phyloP scores from a whole-genome alignment of 2,888 invertebrate species.

The Ernsta delagoae region DNA sequence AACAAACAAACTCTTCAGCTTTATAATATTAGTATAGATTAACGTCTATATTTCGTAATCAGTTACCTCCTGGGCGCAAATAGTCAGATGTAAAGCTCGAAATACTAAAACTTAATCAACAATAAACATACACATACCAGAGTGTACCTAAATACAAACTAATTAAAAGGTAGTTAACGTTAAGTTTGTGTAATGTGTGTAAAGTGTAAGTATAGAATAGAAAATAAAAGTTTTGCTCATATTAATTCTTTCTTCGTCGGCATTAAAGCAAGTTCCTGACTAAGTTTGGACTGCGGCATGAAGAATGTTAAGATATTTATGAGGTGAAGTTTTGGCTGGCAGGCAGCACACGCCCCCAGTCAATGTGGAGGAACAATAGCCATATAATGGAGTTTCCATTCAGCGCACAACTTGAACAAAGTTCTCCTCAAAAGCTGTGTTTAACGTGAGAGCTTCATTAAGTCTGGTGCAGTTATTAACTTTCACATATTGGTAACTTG shows the following conservation, averaged over 20 bases:
- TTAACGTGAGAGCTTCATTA: slow-evolving; percentile 33
- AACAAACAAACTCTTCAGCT: too few species aligned
- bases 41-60: too few species aligned
- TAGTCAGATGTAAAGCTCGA: too few species aligned
- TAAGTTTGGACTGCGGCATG: slow-evolving; percentile 56
- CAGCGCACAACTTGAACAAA: slow-evolving; percentile 30
- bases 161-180: too few species aligned
- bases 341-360: slow-evolving; percentile 35
- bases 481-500: slow-evolving; percentile 5
- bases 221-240: background rate
- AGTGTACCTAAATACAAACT: too few species aligned
- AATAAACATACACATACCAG: too few species aligned
- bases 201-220: background rate
- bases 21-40: too few species aligned
- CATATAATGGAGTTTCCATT: slow-evolving; percentile 34
- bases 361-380: slow-evolving; percentile 34
- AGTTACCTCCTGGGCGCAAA: too few species aligned
- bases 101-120: too few species aligned
- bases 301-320: slow-evolving; percentile 52
- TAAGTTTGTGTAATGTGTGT: too few species aligned
- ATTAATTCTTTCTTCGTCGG: slow-evolving; percentile 6
- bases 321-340: slow-evolving; percentile 32
- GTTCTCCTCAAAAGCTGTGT: slow-evolving; percentile 26
- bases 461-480: slow-evolving; percentile 28
- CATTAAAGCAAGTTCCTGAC: slow-evolving; percentile 23